phyloP scores from a whole-genome alignment of 2,888 invertebrate genomes.

The Thymelicus lineola region DNA sequence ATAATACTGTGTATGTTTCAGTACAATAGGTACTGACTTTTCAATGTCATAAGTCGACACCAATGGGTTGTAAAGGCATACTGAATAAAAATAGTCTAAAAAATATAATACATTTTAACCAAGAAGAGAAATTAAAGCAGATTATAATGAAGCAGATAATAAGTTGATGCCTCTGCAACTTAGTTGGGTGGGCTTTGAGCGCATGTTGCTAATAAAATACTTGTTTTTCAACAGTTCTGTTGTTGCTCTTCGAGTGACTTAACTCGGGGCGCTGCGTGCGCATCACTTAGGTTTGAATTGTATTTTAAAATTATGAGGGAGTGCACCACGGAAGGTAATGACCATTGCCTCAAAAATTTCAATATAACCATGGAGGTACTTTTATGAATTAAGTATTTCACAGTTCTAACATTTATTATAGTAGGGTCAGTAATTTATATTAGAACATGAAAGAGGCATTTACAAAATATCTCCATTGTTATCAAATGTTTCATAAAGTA shows the following conservation, averaged over 20 bases:
- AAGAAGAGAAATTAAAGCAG: not conserved
- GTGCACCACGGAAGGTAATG: slow-evolving; percentile 81
- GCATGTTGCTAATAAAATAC: slow-evolving; percentile 85
- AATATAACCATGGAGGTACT: slow-evolving; percentile 67
- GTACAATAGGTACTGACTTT: slow-evolving; percentile 66
- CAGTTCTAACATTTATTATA: slow-evolving; percentile 5
- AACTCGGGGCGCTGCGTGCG: slow-evolving; percentile 84
- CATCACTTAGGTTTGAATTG: slow-evolving; percentile 84
- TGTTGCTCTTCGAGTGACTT: slow-evolving; percentile 84
- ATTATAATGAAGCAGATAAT: not conserved
- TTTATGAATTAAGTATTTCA: slow-evolving; percentile 39
- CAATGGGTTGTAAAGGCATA: slow-evolving; percentile 75
- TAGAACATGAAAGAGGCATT: slow-evolving; percentile 8
- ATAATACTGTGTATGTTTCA: slow-evolving; percentile 77
- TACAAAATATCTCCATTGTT: slow-evolving; percentile 67
- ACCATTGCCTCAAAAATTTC: slow-evolving; percentile 78
- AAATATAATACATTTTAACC: not conserved
- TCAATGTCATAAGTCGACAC: slow-evolving; percentile 75
- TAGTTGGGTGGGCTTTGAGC: slow-evolving; percentile 77
- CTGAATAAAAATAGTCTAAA: not conserved
- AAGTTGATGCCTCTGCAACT: slow-evolving; percentile 64
- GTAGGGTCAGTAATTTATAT: slow-evolving; percentile 18
- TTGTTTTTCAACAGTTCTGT: slow-evolving; percentile 85
- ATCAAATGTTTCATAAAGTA: slow-evolving; percentile 53
- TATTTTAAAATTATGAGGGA: slow-evolving; percentile 83